These are phyloP conservation scores for Graphium colonna DNA, from an alignment of 2,888 invertebrate species.

Conservation along the genomic window DNA sequence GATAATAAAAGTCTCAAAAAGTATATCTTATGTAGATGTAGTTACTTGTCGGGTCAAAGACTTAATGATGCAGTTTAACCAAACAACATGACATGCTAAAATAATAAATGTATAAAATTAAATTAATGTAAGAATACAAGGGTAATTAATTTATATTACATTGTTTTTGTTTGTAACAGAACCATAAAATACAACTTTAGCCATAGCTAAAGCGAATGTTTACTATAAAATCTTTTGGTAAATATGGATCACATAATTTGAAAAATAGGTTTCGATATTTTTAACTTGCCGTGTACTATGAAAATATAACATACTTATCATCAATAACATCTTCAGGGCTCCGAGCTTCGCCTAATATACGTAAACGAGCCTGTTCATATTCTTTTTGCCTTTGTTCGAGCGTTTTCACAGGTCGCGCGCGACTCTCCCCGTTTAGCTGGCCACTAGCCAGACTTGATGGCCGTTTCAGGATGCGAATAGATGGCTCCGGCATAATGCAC, in stretches of 20 bases:
- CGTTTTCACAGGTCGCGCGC: slow-evolving; percentile 88
- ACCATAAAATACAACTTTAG: not conserved
- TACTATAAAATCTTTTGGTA: not conserved
- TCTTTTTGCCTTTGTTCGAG: slow-evolving; percentile 95
- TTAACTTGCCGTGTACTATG: too few species aligned
- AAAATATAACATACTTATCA: slow-evolving; percentile 72
- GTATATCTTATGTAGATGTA: too few species aligned
- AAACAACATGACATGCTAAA: too few species aligned
- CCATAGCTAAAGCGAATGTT: not conserved
- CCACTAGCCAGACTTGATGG: slow-evolving; percentile 82
- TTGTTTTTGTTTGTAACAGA: not conserved
- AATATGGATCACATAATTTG: not conserved
- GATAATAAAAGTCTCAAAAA: too few species aligned
- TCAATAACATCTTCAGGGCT: slow-evolving; percentile 88
- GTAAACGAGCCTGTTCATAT: slow-evolving; percentile 93
- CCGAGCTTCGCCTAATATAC: slow-evolving; percentile 93
- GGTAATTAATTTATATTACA: too few species aligned
- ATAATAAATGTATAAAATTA: too few species aligned
- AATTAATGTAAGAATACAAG: too few species aligned
- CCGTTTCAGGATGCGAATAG: slow-evolving; percentile 90
- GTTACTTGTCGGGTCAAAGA: too few species aligned
- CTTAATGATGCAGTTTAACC: too few species aligned
- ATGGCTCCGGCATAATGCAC: slow-evolving; percentile 86
- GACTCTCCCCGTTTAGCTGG: slow-evolving; percentile 80
- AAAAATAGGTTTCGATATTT: too few species aligned